phyloP scores from a whole-genome alignment of 2,888 invertebrate species.

The Caenorhabditis macrosperma region DNA sequence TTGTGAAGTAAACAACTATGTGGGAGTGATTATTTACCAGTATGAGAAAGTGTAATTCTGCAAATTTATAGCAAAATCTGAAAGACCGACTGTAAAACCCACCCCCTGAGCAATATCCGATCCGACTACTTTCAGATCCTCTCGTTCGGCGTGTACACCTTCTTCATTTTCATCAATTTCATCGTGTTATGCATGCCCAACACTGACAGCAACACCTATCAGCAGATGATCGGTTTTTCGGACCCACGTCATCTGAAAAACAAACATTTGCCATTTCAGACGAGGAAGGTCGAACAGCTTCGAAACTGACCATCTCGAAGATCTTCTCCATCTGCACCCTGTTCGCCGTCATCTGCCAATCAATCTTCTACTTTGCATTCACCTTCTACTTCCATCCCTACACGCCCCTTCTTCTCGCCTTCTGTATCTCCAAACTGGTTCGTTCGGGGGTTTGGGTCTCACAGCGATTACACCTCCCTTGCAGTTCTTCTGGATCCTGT shows the following conservation, averaged over 20 bases:
- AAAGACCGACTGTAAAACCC: no score
- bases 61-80: no score
- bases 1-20: no score
- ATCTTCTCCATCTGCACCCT: slow-evolving; percentile 58
- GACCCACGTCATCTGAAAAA: no score
- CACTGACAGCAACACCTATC: slow-evolving; percentile 33
- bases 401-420: slow-evolving; percentile 62
- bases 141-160: slow-evolving; percentile 55
- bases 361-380: slow-evolving; percentile 63
- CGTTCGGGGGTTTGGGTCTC: neutral
- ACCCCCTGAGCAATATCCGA: no score
- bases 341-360: slow-evolving; percentile 61
- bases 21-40: no score
- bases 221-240: slow-evolving; percentile 48
- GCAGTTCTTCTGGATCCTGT: slow-evolving; percentile 62
- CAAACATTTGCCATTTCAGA: slow-evolving; percentile 21
- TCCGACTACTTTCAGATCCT: no score
- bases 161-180: slow-evolving; percentile 59
- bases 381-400: slow-evolving; percentile 67
- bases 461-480: no score
- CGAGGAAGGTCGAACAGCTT: slow-evolving; percentile 18
- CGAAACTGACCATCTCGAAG: slow-evolving; percentile 42
- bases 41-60: no score
- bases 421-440: slow-evolving; percentile 62
- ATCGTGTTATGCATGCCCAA: slow-evolving; percentile 61